Evolutionary conservation across 1,140 invertebrate genomes (phyloP), one percentile per base, ranked within the genome.

Genomic region (Cydia amplana): DNA sequence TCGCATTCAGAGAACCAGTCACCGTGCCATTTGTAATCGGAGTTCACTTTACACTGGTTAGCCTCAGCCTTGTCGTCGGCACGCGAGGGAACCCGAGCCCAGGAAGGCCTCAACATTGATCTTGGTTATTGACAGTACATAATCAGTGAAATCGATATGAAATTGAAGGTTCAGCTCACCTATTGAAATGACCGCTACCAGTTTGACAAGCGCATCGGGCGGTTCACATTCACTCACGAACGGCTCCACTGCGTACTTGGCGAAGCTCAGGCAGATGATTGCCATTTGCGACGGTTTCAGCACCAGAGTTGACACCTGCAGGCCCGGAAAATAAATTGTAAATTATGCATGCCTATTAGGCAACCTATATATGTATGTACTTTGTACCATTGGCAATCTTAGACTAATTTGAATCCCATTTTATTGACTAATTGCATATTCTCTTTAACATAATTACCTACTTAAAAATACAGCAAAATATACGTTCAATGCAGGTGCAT

Each of bases 281-380:
- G 97, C 97, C 95, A 98, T 96, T 91, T 98, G 97, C 49, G 97
- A 97, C 73, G 97, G 97, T 93, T 98, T 98, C 74, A 99, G 94
- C 73, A 99, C 96, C 83, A 99, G 94, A 49, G 97, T 97, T 60
- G 96, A 97, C 74, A 93, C 91, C 91, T 93, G 82, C 10, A 60
- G 20, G 20, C 10, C 55, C 49, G 49, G 49, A 3, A 51, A 60
- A 60, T 36, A n/a, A 43, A 70, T 70, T 70, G n/a, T 70, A 4
- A 70, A 23, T 28, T 67, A 25, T 28, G 12, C 49, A 51, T 16
- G 4, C 36, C 46, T 49, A 49, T 51, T 51, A 51, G 49, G 49
- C 5, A 51, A n/a, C 10, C 43, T 14, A 46, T 14, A 4, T 28
- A 28, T 4, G 2, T 12, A 12, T 46, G 49, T 51, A 51, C n/a